Base-by-base conservation (phyloP, 2,888 invertebrate species). In the Enchytraeus crypticus region DNA sequence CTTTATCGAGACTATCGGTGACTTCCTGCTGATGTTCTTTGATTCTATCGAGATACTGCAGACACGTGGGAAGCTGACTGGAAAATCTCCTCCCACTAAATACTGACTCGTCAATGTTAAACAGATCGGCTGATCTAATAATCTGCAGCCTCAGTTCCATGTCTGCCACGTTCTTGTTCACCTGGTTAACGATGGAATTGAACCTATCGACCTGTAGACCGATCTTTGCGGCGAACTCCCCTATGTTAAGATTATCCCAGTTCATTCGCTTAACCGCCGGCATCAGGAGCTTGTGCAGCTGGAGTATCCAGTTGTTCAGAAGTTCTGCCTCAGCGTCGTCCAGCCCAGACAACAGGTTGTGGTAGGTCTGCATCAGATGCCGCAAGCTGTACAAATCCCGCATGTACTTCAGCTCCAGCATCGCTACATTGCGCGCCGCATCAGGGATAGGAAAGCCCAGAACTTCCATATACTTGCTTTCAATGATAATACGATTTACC, bases 191-290 rank as follows among this genome's bases (percentile, higher is more conserved):
- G 53, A 80, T 72, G 38, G 80, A 79, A 4, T 26, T 27, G 46
- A 61, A 62, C 43, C 51, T 26, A 21, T 29, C 46, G 64, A 71
- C 69, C 33, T 83, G 80, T 59, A 77, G 74, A 55, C 82, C 79
- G 68, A 87, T 85, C 53, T 81, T 81, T 0, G 79, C 74, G 3
- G 86, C 83, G 75, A 88, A 93, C 63, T 89, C 88, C 21, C 81
- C 81, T 49, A 93, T 89, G 30, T 88, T 87, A 18, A 92, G 82
- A 0, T 90, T 89, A 64, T 87, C 87, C 92, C 93, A 93, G 49
- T 88, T 88, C 60, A 90, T 85, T 33, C 92, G 84, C 2, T 86
- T 86, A 0, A 89, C 81, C 0, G 92, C 92, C 2, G 90, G 89
- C 71, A 89, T 84, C 62, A 79, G 73, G 23, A 77, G 74, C 32